A percentile compares a stretch with the other conserved stretches of the same genome.
phyloP scores from a whole-genome alignment of 2,888 invertebrate species.

The Chydorus sphaericus region DNA sequence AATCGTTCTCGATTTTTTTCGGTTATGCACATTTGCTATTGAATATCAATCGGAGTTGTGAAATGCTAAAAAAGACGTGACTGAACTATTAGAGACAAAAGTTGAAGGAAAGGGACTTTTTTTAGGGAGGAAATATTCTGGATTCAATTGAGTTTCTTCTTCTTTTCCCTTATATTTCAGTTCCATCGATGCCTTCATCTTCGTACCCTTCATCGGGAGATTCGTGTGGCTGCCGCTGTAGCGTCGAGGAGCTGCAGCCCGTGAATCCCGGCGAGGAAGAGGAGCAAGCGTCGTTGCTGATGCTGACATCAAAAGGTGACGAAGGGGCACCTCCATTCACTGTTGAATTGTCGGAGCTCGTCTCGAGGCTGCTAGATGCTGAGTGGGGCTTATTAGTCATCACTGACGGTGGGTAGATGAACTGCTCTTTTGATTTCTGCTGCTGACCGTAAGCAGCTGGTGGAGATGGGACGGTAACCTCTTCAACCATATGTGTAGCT shows the following conservation, averaged over 20 bases:
- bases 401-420: background rate
- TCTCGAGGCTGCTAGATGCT: background rate
- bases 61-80: no score
- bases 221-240: slow-evolving; percentile 37
- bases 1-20: no score
- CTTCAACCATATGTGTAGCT: background rate
- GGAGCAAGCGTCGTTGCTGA: background rate
- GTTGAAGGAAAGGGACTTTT: no score
- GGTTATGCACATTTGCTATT: no score
- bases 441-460: slow-evolving; percentile 10
- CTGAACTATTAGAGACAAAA: no score
- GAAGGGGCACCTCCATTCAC: background rate
- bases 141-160: no score
- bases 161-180: slow-evolving; percentile 45
- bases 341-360: background rate
- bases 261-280: slow-evolving; percentile 1
- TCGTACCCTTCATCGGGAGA: slow-evolving; percentile 80
- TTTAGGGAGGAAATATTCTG: no score
- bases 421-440: background rate
- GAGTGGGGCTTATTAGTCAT: background rate
- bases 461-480: slow-evolving; percentile 11
- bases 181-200: slow-evolving; percentile 50
- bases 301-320: slow-evolving; percentile 5
- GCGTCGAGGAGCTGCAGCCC: background rate
- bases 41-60: no score